Conservation (phyloP, 1,140 invertebrate species). For the Drosophila gunungcola region DNA sequence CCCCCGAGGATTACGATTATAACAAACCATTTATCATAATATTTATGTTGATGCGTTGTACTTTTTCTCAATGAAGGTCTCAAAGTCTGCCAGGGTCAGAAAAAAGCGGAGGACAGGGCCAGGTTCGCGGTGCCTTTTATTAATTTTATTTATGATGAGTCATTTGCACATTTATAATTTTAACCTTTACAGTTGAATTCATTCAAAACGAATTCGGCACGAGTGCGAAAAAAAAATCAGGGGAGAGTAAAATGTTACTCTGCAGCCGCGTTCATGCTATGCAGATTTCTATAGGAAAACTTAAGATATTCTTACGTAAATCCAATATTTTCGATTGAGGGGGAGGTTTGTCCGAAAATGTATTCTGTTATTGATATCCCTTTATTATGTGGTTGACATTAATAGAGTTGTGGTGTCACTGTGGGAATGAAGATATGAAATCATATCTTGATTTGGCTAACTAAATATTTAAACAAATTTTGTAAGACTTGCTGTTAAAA, state of each 20-base stretch:
- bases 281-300: constrained; percentile 9
- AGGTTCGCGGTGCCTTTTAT: constrained; percentile 72
- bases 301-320: constrained; percentile 14
- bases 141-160: constrained; percentile 85
- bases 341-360: background rate
- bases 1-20: constrained; percentile 84
- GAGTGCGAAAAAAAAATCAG: constrained; percentile 34
- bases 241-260: constrained; percentile 19
- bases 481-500: too few relatives aligned
- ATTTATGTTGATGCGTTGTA: constrained; percentile 84
- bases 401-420: constrained; percentile 10
- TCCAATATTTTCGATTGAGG: background rate
- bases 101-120: constrained; percentile 27
- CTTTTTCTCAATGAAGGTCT: constrained; percentile 84
- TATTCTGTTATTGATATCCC: constrained; percentile 14
- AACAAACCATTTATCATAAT: constrained; percentile 85
- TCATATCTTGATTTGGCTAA: too few relatives aligned
- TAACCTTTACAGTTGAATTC: constrained; percentile 84
- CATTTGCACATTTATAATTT: constrained; percentile 85
- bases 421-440: background rate
- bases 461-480: too few relatives aligned
- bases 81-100: constrained; percentile 34
- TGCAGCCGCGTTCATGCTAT: background rate
- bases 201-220: constrained; percentile 66
- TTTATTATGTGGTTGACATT: constrained; percentile 19